Evolutionary conservation across 2,888 invertebrate genomes (phyloP).

Genomic region (Leptopterna dolabrata): DNA sequence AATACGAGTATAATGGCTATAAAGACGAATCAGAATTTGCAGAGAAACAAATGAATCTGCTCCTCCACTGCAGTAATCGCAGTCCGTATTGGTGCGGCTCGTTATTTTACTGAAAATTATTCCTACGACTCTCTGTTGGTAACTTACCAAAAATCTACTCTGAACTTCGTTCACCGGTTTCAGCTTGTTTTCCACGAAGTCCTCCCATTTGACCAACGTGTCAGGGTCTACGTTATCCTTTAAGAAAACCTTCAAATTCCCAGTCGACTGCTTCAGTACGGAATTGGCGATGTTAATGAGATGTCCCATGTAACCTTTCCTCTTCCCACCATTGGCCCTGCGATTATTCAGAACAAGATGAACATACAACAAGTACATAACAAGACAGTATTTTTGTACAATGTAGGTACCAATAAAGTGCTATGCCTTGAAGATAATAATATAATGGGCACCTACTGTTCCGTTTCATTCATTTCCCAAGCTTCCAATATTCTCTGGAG

Average conservation of each 20-base stretch:
- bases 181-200: constrained; percentile 67
- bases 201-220: constrained; percentile 67
- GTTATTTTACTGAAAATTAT: too few relatives aligned
- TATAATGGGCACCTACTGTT: constrained; percentile 74
- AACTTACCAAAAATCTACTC: constrained; percentile 67
- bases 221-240: constrained; percentile 67
- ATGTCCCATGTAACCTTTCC: constrained; percentile 75
- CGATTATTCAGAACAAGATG: background rate
- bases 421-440: too few relatives aligned
- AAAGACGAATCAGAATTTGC: too few relatives aligned
- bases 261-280: constrained; percentile 67
- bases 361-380: background rate
- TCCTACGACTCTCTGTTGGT: too few relatives aligned
- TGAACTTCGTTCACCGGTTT: constrained; percentile 67
- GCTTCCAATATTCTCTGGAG: constrained; percentile 83
- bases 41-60: too few relatives aligned
- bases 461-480: constrained; percentile 82
- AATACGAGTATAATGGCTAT: too few relatives aligned
- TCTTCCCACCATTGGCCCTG: constrained; percentile 63
- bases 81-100: too few relatives aligned
- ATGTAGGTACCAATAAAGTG: too few relatives aligned
- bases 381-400: background rate
- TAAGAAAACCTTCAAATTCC: constrained; percentile 66
- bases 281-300: constrained; percentile 70
- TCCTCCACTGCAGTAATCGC: too few relatives aligned